Evolutionary conservation across 1,140 invertebrate genomes (phyloP), one percentile per base, ranked within the genome.

Genomic region (Phthorimaea operculella): DNA sequence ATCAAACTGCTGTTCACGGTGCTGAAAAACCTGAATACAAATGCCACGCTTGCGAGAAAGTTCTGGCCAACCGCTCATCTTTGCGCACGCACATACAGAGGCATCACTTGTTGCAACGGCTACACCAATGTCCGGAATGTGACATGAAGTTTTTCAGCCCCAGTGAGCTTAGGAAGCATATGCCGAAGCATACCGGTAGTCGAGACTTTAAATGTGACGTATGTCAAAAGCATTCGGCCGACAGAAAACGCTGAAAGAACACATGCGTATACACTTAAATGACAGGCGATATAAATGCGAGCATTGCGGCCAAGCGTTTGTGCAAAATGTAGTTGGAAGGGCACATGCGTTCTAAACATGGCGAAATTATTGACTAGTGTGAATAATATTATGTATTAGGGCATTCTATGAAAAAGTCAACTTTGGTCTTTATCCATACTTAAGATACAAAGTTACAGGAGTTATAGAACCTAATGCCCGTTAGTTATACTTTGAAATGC

Each of bases 171-270:
- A 68, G 65, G 4, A 64, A 67, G 18, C 87, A 88, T 57, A 80
- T 86, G 71, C 66, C 80, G 0, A 74, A 70, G 14, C 88, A 89
- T 60, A 92, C 90, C 0, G 91, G 92, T 0, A 88, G 90, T 52
- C 90, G 90, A 45, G 92, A 92, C 9, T 91, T 92, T 67, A 87
- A 90, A 59, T 87, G 87, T 66, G 86, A 88, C 0, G 76, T 88
- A 28, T 94, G 93, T 71, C 87, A 87, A 89, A 89, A 45, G 82
- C 70, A 63, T 90, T 87, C 68, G 89, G 83, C 0, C 78, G 86
- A n/a, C 79, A 85, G 55, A 85, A 86, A 4, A 83, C 87, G n/a
- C 72, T 88, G 18, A 76, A 79, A 12, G 74, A 72, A 16, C 82
- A 89, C 51, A 66, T 87, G 12, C 83, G 87, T 54, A 87, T 89